Base-by-base conservation (phyloP, 1,140 invertebrate genomes). In the Oryctes rhinoceros region DNA sequence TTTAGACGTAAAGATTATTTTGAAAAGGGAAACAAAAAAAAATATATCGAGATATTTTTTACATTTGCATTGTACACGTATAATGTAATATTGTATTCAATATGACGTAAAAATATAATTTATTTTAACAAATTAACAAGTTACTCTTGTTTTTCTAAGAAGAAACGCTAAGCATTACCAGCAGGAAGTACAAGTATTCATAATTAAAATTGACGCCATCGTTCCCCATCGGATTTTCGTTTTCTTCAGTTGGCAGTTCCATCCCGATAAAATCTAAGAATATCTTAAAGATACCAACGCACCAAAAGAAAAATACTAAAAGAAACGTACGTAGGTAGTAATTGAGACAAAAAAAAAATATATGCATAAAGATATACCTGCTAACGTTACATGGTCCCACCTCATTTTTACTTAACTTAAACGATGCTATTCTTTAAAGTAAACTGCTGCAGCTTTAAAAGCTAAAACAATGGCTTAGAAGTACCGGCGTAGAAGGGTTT, bases 251-350 rank as follows among this genome's bases (percentile, higher is more conserved):
- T 62, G 53, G 53, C 5, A 62, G 13, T 3, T 11, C 53, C 7
- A 62, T 13, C 53, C 53, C 53, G 9, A 62, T 4, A 4, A 15
- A 7, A 20, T 62, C 53, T 13, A 62, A 5, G 20, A 62, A 6
- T n/a, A 62, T 20, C 5, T 62, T 62, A 20, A 6, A 62, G 53
- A 62, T 62, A 5, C 53, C 53, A 62, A 20, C 15, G 13, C 53
- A 62, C 53, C 53, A 62, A 62, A 62, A 62, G 53, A 62, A 62
- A n/a, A 62, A 7, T n/a, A 62, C 53, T 62, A 15, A 62, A 62
- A 62, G 53, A 15, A 62, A 18, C 3, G 1, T 13, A 13, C n/a
- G 13, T 18, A 20, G 20, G 0, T 15, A 62, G 0, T 62, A 62
- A 62, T 30, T 30, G 24, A 62, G n/a, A n/a, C n/a, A n/a, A n/a